Conservation (phyloP, 2,113 vertebrate species). For the Bujurquina vittata region DNA sequence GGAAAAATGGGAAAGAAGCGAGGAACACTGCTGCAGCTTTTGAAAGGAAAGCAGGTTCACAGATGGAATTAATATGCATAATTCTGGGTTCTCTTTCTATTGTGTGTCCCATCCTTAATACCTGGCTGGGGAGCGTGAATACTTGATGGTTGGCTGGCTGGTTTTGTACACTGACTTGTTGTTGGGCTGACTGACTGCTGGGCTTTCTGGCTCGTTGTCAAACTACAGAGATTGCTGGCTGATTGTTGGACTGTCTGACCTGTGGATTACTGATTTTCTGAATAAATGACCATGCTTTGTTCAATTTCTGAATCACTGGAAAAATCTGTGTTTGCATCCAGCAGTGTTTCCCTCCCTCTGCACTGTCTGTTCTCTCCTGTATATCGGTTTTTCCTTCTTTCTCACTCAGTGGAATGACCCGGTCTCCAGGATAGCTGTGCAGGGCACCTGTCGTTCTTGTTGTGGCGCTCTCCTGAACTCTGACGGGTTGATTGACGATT, state of each 20-base stretch:
- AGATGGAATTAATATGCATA: constrained; percentile 31
- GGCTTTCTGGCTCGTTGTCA: neutral
- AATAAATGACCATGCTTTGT: neutral
- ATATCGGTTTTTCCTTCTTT: neutral
- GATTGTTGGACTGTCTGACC: neutral
- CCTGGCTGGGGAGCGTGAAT: neutral
- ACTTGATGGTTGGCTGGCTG: neutral
- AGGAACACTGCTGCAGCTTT: constrained; percentile 15
- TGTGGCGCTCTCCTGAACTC: neutral
- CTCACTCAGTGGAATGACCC: neutral
- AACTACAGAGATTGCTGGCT: neutral
- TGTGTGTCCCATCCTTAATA: neutral
- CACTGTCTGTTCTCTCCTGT: neutral
- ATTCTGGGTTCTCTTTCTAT: neutral
- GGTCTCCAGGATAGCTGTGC: neutral
- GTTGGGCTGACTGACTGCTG: neutral
- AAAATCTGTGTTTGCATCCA: neutral
- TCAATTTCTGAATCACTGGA: constrained; percentile 19
- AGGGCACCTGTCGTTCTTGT: neutral
- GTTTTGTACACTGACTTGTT: neutral
- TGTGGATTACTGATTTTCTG: neutral
- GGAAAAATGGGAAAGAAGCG: neutral
- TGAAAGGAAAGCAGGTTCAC: constrained; percentile 30
- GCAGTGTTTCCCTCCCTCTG: neutral
- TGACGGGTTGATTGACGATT: neutral